phyloP scores from a whole-genome alignment of 2,888 invertebrate genomes.

The Ophion obscuratus region DNA sequence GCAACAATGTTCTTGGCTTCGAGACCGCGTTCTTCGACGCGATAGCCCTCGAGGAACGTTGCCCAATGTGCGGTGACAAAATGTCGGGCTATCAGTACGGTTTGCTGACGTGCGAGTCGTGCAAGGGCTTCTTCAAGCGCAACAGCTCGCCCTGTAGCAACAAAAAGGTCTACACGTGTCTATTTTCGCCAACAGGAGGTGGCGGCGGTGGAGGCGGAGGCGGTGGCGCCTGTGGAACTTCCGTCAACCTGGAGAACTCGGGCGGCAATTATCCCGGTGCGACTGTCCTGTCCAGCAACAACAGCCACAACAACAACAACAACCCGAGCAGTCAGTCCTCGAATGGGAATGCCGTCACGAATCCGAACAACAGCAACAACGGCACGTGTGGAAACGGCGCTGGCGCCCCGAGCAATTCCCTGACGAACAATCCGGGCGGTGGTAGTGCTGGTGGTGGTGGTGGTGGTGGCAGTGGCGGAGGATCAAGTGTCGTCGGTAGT shows the following conservation, averaged over 20 bases:
- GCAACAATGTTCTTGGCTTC: constrained; percentile 81
- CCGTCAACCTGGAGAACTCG: constrained; percentile 63
- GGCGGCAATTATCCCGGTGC: constrained; percentile 68
- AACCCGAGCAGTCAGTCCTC: constrained; percentile 74
- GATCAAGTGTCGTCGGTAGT: neutral
- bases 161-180: constrained; percentile 91
- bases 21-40: constrained; percentile 85
- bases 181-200: constrained; percentile 83
- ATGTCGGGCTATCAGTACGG: constrained; percentile 92
- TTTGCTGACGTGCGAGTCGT: constrained; percentile 90
- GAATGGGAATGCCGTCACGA: constrained; percentile 72
- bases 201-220: constrained; percentile 70
- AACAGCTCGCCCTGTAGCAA: constrained; percentile 88
- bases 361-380: constrained; percentile 70
- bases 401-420: constrained; percentile 69
- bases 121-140: constrained; percentile 91
- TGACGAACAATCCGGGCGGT: constrained; percentile 69
- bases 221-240: constrained; percentile 55
- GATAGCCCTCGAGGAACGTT: constrained; percentile 87
- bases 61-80: constrained; percentile 90
- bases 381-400: constrained; percentile 72
- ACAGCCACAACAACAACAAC: constrained; percentile 72
- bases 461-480: neutral
- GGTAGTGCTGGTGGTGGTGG: neutral
- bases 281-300: constrained; percentile 65